phyloP scores from a whole-genome alignment of 2,888 invertebrate species.

The Meta bourneti region DNA sequence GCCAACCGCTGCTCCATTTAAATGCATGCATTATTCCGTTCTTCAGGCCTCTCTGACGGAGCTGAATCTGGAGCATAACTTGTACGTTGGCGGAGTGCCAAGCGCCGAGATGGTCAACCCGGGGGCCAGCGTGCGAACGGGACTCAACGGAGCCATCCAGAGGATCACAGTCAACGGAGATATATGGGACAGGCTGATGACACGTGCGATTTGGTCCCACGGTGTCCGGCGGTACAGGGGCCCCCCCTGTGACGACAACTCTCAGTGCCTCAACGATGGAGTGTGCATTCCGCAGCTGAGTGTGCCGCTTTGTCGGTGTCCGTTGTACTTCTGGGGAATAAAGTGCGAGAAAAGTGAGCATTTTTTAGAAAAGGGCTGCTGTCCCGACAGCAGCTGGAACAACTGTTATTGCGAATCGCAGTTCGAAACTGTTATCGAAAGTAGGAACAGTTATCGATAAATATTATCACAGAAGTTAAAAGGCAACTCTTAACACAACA shows the following conservation, averaged over 20 bases:
- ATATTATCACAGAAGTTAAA: too few species aligned
- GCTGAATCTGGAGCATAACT: slow-evolving; percentile 89
- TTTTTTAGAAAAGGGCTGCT: neutral
- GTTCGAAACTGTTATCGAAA: too few species aligned
- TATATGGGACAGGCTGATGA: slow-evolving; percentile 83
- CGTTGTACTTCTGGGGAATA: slow-evolving; percentile 87
- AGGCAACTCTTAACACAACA: too few species aligned
- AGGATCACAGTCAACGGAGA: slow-evolving; percentile 89
- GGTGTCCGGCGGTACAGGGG: slow-evolving; percentile 83
- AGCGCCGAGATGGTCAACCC: slow-evolving; percentile 82
- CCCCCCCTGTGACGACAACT: slow-evolving; percentile 82
- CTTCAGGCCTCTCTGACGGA: slow-evolving; percentile 87
- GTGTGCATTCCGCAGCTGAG: slow-evolving; percentile 90
- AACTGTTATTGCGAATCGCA: too few species aligned
- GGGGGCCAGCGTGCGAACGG: slow-evolving; percentile 82
- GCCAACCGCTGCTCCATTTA: too few species aligned
- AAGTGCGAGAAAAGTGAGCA: slow-evolving; percentile 87
- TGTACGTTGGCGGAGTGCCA: slow-evolving; percentile 88
- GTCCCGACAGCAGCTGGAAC: too few species aligned
- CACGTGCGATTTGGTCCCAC: slow-evolving; percentile 80
- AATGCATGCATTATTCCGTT: slow-evolving; percentile 2
- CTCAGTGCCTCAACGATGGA: slow-evolving; percentile 87
- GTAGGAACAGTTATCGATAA: too few species aligned
- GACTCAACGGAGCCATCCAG: slow-evolving; percentile 91
- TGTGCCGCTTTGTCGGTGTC: slow-evolving; percentile 90